Conservation (phyloP, 2,888 invertebrate species). For the Caenorhabditis parvicauda region DNA sequence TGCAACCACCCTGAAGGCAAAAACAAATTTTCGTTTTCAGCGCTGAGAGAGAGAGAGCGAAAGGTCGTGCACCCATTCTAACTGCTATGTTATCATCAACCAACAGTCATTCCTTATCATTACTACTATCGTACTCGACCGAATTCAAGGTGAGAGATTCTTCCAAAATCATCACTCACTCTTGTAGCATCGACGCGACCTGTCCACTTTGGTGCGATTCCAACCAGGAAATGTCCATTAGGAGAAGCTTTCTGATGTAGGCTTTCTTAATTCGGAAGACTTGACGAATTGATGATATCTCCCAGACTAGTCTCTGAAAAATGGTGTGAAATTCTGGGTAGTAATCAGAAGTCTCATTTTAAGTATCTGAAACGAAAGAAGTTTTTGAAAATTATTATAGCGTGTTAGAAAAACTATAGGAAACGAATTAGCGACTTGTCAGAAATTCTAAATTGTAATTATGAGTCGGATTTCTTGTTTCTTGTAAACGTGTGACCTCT, state of each 20-base stretch:
- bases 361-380: background rate
- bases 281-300: slow-evolving; percentile 56
- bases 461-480: too few species aligned
- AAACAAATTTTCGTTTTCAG: too few species aligned
- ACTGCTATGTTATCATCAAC: too few species aligned
- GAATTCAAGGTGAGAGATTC: too few species aligned
- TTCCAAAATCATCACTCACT: slow-evolving; percentile 36
- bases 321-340: background rate
- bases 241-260: slow-evolving; percentile 54
- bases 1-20: too few species aligned
- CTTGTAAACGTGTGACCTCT: too few species aligned
- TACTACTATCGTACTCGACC: slow-evolving; percentile 12
- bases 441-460: too few species aligned
- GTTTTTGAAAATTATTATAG: background rate
- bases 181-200: slow-evolving; percentile 57
- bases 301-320: slow-evolving; percentile 55
- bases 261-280: slow-evolving; percentile 54
- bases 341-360: background rate
- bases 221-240: slow-evolving; percentile 61
- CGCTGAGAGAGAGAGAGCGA: too few species aligned
- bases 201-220: slow-evolving; percentile 59
- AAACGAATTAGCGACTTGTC: background rate
- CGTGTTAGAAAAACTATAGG: too few species aligned
- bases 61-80: too few species aligned
- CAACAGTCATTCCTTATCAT: background rate